Conservation (phyloP, 2,113 vertebrate species). For the Corythoichthys intestinalis region DNA sequence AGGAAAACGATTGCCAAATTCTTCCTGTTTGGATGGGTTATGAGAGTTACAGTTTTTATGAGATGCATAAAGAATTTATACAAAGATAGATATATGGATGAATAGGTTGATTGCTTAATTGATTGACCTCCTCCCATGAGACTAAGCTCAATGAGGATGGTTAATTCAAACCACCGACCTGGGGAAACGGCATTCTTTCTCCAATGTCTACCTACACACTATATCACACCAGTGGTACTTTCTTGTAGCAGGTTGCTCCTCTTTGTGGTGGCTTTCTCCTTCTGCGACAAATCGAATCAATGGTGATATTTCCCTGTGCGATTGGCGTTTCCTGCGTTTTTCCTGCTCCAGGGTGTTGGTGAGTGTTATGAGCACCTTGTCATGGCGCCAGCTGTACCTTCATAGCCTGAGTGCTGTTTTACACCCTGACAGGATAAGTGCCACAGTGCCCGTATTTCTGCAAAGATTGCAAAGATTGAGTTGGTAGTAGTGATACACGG, state of each 20-base stretch:
- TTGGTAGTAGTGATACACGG: no score
- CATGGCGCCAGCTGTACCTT: not conserved
- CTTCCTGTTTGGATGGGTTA: conserved; percentile 58
- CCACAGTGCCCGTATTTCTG: not conserved
- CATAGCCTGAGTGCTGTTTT: not conserved
- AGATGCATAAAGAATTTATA: conserved; percentile 61
- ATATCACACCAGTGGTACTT: not conserved
- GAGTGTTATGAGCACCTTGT: conserved; percentile 1
- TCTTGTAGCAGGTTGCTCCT: not conserved
- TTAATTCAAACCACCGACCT: not conserved
- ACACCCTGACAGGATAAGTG: not conserved
- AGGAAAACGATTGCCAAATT: conserved; percentile 74
- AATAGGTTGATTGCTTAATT: not conserved
- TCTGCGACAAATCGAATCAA: not conserved
- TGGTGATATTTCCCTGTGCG: not conserved
- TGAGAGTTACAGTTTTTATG: conserved; percentile 61
- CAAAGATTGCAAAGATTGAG: no score
- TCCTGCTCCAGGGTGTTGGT: not conserved
- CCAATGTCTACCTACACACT: not conserved
- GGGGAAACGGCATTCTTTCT: not conserved
- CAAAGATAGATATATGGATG: not conserved
- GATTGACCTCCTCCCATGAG: not conserved
- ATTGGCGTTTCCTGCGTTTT: not conserved
- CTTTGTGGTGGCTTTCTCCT: not conserved
- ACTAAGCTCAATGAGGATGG: not conserved